These are phyloP conservation scores for Nibea albiflora DNA, from an alignment of 2,113 vertebrate species.

Conservation along the genomic window DNA sequence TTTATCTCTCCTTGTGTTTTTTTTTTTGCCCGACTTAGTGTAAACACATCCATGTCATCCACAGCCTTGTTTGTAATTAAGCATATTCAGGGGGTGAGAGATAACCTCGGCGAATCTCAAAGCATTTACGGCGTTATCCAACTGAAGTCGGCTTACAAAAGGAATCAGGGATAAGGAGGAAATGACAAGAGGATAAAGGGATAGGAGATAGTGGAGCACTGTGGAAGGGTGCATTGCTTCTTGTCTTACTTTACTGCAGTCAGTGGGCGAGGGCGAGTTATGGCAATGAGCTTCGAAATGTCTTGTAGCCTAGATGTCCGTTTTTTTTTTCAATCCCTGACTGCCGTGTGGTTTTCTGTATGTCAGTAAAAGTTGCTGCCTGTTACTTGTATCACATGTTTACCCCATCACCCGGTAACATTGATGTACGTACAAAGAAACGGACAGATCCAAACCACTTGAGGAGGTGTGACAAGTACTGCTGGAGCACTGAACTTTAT, in stretches of 20 bases:
- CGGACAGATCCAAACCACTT: neutral
- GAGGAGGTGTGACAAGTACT: neutral
- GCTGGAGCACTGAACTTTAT: neutral
- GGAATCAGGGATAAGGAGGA: constrained; percentile 73
- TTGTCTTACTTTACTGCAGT: constrained; percentile 43
- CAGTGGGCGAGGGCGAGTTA: constrained; percentile 1
- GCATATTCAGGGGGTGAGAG: constrained; percentile 57
- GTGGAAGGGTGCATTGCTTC: constrained; percentile 31
- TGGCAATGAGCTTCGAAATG: constrained; percentile 35
- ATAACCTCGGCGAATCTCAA: constrained; percentile 64
- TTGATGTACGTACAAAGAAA: neutral
- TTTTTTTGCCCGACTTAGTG: constrained; percentile 43
- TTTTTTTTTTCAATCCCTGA: constrained; percentile 11
- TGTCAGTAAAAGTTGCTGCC: constrained; percentile 9
- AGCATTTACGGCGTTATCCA: constrained; percentile 69
- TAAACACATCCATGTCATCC: constrained; percentile 67
- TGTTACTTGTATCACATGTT: neutral
- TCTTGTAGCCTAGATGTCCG: constrained; percentile 2
- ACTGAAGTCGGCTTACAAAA: constrained; percentile 69
- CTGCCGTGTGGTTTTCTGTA: neutral
- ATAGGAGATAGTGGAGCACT: constrained; percentile 44
- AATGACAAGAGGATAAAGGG: constrained; percentile 78
- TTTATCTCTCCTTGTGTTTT: constrained; percentile 58
- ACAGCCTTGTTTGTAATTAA: constrained; percentile 71
- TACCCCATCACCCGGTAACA: neutral